phyloP scores from a whole-genome alignment of 2,888 invertebrate species.

The Odontothrips loti region DNA sequence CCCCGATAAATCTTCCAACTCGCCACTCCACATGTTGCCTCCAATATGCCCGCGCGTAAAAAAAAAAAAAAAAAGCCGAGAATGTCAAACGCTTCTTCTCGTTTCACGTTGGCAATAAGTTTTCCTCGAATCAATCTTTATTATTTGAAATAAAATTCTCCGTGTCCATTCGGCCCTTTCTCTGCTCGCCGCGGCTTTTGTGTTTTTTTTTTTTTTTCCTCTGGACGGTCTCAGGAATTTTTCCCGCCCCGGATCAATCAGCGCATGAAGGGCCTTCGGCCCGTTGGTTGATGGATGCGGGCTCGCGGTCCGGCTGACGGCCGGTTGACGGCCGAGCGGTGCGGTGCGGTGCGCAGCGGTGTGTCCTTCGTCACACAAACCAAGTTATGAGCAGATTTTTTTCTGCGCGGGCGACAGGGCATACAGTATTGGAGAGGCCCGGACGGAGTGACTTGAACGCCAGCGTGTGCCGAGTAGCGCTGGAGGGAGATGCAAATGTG shows the following conservation, averaged over 20 bases:
- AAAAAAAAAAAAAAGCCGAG: not conserved
- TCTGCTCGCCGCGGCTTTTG: not conserved
- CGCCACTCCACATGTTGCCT: no score
- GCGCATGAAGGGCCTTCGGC: not conserved
- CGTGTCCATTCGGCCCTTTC: not conserved
- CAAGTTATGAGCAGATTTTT: no score
- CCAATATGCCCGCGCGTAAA: no score
- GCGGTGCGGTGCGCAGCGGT: no score
- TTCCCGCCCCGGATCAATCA: constrained; percentile 1
- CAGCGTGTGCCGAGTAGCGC: no score
- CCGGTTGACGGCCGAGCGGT: no score
- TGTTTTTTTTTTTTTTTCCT: not conserved
- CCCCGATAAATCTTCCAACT: not conserved
- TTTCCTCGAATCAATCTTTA: constrained; percentile 10
- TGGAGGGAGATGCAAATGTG: no score
- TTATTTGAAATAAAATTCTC: not conserved
- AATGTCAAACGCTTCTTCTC: not conserved
- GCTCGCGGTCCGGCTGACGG: not conserved
- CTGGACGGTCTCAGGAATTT: not conserved
- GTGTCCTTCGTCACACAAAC: not conserved
- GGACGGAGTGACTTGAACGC: no score
- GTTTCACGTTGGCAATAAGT: not conserved
- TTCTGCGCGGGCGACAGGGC: no score
- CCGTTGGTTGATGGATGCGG: not conserved
- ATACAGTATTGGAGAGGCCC: no score